phyloP scores from a whole-genome alignment of 1,140 invertebrate species.

The Drosophila equinoxialis region DNA sequence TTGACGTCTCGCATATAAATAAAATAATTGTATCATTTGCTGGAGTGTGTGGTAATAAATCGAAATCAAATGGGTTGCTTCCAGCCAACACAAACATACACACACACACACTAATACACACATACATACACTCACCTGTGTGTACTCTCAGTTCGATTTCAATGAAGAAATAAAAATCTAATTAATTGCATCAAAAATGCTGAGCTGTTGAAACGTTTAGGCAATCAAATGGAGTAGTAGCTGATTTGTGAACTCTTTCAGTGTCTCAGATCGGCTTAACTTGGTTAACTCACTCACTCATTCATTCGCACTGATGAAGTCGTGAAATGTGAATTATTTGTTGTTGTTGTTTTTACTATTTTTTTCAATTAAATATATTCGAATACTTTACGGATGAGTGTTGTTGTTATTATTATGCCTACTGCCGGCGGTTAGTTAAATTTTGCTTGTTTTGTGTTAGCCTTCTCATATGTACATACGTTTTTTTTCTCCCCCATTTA shows the following conservation, averaged over 20 bases:
- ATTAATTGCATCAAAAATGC: constrained; percentile 77
- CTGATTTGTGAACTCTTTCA: constrained; percentile 30
- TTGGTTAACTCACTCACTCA: constrained; percentile 1
- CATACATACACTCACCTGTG: not conserved
- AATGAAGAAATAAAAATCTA: constrained; percentile 79
- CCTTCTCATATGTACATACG: constrained; percentile 21
- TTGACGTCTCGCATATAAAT: constrained; percentile 48
- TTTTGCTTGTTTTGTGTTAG: constrained; percentile 8
- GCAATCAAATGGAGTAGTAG: constrained; percentile 73
- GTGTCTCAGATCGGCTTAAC: constrained; percentile 25
- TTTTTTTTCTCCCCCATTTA: constrained; percentile 8
- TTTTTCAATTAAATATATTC: constrained; percentile 72
- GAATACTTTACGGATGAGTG: constrained; percentile 53
- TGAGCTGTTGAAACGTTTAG: constrained; percentile 77
- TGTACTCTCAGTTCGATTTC: constrained; percentile 26
- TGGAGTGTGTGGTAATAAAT: constrained; percentile 77
- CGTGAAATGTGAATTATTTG: constrained; percentile 60
- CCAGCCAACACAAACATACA: constrained; percentile 32
- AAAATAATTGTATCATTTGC: constrained; percentile 77
- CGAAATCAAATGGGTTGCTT: constrained; percentile 67
- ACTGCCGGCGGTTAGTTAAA: not conserved
- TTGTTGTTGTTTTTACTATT: constrained; percentile 15
- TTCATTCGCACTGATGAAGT: constrained; percentile 30
- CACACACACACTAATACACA: constrained; percentile 18
- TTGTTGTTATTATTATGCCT: constrained; percentile 22